Evolutionary conservation across 2,888 invertebrate species (phyloP), one percentile per base, ranked within the genome.

Genomic region (Andrena bicolor): DNA sequence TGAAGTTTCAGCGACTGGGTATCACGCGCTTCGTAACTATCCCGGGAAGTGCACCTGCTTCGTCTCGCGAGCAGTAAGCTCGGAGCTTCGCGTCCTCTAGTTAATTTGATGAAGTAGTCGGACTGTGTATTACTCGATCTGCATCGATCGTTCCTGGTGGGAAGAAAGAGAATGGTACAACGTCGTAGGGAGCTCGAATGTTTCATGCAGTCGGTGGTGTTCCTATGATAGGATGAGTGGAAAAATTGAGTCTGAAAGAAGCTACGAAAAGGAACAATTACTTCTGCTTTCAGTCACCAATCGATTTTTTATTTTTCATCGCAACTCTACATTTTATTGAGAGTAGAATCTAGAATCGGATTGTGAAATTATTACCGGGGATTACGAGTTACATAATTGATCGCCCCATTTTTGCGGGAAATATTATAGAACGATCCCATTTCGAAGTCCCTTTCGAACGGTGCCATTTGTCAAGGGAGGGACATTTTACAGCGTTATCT

Each of bases 91-190:
- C 13, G 35, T 63, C 60, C 51, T 53, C 66, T 61, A 74, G 77
- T 77, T 80, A 80, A 80, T 80, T 80, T 48, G 79, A 80, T 48
- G 70, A 70, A 70, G 65, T 61, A 41, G 63, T 49, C 35, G 35
- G 41, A 41, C 51, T 48, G 20, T 41, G 49, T 32, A 48, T 68
- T 69, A 35, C 64, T 32, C 74, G 73, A 77, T 77, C 60, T 41
- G 60, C 65, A 66, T 61, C 60, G 77, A 41, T 69, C 49, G n/a
- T 23, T 13, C 30, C 60, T 26, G 0, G 13, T 13, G 32, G 16
- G n/a, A 56, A 48, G 51, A 61, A 63, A 63, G 73, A 66, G 28
- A 60, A 49, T 28, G 6, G 0, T 41, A 13, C 13, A 51, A 35
- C 58, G 49, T 65, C 64, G 8, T 32, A 53, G 41, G 49, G 51